Conservation (phyloP, 2,113 vertebrate species). For the Acrocephalus kingi region DNA sequence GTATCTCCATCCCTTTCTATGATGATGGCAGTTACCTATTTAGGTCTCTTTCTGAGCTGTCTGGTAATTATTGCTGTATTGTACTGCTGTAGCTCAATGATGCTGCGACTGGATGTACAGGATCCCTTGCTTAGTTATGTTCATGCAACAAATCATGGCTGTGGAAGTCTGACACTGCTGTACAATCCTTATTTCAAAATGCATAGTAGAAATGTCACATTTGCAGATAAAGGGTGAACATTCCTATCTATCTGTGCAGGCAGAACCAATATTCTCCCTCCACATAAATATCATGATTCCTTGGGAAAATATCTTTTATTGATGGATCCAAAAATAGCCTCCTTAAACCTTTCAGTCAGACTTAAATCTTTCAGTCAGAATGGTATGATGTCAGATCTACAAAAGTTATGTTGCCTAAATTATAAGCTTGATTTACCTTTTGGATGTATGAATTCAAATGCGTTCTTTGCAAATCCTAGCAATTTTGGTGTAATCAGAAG, state of each 20-base stretch:
- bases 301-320: constrained; percentile 8
- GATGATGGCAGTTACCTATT: neutral
- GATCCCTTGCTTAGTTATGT: neutral
- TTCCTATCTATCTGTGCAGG: neutral
- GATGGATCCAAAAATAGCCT: neutral
- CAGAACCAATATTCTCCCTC: neutral
- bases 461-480: constrained; percentile 33
- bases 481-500: constrained; percentile 46
- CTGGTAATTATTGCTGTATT: neutral
- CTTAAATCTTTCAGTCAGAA: neutral
- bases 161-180: neutral
- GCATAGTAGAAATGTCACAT: neutral
- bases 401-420: constrained; percentile 18
- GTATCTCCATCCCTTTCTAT: neutral
- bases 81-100: neutral
- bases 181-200: neutral
- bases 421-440: constrained; percentile 40
- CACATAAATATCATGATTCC: neutral
- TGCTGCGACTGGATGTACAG: neutral
- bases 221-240: constrained; percentile 11
- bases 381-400: constrained; percentile 12
- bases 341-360: neutral
- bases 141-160: neutral
- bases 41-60: neutral
- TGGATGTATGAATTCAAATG: constrained; percentile 19